phyloP scores from a whole-genome alignment of 2,113 vertebrate genomes.

The Pomatorhinus ruficollis region DNA sequence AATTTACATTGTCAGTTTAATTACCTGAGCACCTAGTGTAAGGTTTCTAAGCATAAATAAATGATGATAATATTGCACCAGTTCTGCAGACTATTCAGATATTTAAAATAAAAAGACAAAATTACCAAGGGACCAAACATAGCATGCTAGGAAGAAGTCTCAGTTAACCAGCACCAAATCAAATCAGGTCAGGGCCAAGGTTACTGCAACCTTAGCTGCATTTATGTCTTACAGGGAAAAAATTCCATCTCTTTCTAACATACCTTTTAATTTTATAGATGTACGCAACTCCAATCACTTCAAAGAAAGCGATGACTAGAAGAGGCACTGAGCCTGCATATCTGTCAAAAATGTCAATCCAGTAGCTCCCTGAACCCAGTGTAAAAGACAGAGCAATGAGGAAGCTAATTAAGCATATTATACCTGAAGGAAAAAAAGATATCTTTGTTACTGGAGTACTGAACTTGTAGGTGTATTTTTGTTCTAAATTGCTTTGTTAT shows the following conservation, averaged over 20 bases:
- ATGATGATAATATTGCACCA: background rate
- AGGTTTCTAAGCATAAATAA: background rate
- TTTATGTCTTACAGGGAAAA: background rate
- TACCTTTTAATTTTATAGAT: conserved; percentile 86
- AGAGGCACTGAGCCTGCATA: conserved; percentile 84
- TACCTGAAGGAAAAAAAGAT: conserved; percentile 55
- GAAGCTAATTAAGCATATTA: conserved; percentile 77
- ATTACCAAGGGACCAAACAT: background rate
- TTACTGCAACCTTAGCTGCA: background rate
- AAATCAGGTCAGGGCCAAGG: background rate
- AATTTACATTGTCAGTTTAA: background rate
- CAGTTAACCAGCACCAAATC: background rate
- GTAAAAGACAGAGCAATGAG: conserved; percentile 81
- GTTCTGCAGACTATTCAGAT: background rate
- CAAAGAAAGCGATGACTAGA: conserved; percentile 84
- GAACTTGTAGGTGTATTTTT: background rate
- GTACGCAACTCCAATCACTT: conserved; percentile 77
- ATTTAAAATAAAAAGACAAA: background rate
- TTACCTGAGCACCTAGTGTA: background rate
- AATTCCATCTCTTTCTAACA: background rate
- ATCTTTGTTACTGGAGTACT: background rate
- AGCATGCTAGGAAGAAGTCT: background rate
- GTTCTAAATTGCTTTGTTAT: background rate
- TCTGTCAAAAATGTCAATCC: conserved; percentile 89
- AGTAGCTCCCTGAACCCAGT: conserved; percentile 88